Evolutionary conservation across 2,113 vertebrate species (phyloP).

Genomic region (Psephotus haematonotus): DNA sequence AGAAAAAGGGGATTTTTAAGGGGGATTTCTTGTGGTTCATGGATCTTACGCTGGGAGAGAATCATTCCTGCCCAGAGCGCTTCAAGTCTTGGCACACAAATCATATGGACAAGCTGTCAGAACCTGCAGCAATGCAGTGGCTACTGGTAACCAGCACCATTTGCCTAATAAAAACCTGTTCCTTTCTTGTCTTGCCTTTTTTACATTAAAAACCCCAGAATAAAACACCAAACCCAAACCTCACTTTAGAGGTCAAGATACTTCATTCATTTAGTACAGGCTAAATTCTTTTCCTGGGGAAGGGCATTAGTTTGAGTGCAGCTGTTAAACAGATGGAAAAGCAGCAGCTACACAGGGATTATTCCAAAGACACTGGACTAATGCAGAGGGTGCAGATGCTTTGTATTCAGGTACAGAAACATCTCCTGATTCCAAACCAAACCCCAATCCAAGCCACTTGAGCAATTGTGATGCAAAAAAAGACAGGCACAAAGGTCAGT

Average conservation of each 20-base stretch:
- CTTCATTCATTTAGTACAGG: not conserved
- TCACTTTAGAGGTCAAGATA: not conserved
- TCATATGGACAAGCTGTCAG: not conserved
- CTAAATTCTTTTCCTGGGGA: not conserved
- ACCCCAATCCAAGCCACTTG: not conserved
- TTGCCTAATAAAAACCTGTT: not conserved
- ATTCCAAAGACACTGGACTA: not conserved
- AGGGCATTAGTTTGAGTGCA: not conserved
- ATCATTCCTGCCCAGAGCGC: not conserved
- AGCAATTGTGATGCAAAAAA: not conserved
- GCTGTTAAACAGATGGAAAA: not conserved
- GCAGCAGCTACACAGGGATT: not conserved
- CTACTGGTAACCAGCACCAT: not conserved
- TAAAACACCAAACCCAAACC: rapidly evolving
- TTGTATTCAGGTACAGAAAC: not conserved
- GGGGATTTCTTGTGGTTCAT: not conserved
- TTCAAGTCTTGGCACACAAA: not conserved
- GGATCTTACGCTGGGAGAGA: not conserved
- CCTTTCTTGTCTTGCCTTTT: not conserved
- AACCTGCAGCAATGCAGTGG: not conserved
- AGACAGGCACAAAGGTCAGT: not conserved
- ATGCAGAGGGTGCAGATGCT: not conserved
- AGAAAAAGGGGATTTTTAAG: not conserved
- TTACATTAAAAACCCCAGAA: not conserved
- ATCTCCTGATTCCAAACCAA: not conserved